Evolutionary conservation across 2,113 vertebrate genomes (phyloP).

Genomic region (Myrmecobius fasciatus): DNA sequence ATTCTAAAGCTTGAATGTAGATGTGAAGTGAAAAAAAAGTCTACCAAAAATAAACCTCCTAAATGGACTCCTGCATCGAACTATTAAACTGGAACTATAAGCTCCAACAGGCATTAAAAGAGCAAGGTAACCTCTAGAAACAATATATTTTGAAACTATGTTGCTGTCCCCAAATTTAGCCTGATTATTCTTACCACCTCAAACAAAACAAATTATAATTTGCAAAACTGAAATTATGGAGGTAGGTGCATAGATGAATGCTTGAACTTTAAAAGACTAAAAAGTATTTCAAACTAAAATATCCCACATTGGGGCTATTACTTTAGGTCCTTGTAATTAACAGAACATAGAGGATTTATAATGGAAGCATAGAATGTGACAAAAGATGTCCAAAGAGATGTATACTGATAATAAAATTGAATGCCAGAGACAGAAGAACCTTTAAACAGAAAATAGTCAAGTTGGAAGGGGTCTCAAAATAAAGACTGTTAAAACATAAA

Average conservation of each 20-base stretch:
- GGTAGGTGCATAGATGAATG: neutral
- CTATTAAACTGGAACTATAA: constrained; percentile 13
- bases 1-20: constrained; percentile 54
- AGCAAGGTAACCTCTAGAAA: constrained; percentile 7
- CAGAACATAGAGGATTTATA: neutral
- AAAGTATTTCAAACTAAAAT: neutral
- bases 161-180: constrained; percentile 1
- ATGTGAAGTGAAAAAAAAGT: constrained; percentile 52
- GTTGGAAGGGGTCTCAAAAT: neutral
- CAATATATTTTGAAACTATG: constrained; percentile 2
- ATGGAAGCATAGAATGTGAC: neutral
- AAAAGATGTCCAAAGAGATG: neutral
- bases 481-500: neutral
- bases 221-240: neutral
- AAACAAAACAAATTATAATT: neutral
- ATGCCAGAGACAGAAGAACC: neutral
- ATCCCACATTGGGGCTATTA: neutral
- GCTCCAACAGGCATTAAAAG: constrained; percentile 19
- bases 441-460: neutral
- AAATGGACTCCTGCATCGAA: neutral
- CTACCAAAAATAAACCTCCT: constrained; percentile 23
- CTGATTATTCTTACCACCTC: neutral
- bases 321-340: neutral
- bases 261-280: neutral
- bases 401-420: neutral